Base-by-base conservation (phyloP, 1,140 invertebrate species). In the Colletes latitarsis region DNA sequence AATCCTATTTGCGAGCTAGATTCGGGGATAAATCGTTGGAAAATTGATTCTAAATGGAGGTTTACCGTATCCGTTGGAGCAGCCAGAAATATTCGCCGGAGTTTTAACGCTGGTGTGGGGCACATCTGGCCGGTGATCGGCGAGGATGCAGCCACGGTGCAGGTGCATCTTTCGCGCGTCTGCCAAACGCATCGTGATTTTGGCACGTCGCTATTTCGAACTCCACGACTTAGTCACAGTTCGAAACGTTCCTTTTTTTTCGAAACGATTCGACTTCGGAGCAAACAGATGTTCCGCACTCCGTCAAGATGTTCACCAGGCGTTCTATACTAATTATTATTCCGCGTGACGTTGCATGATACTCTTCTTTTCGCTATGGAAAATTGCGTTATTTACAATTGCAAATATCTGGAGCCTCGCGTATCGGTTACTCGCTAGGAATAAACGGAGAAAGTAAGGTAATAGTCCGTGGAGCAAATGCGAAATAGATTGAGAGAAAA, bases 101-200 rank as follows among this genome's bases (percentile, higher is more conserved):
- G 5, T n/a, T 6, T 30, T 6, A 10, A 21, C 17, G 30, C 58
- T 39, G 69, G 70, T 73, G 41, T 57, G 77, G 57, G 70, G 49
- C 43, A 46, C 77, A 79, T 79, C 70, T 79, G 77, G 77, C 41
- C 41, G 8, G 77, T 79, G 69, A 73, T 73, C 69, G 53, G 17
- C 39, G 17, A n/a, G 46, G 49, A 46, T 63, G 68, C 76, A 52
- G 9, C 66, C 30, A 30, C 69, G 60, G 9, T 62, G 77, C 77
- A 79, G 77, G 77, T 79, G 77, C 77, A 79, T 55, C 52, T 43
- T 63, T 21, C 17, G n/a, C 43, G 43, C 43, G 43, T 46, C 43
- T 46, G 43, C 6, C 43, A 9, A 46, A 30, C 6, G 15, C 14
- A 15, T n/a, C 49, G 70, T 57, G 77, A 79, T 79, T 79, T 79